Base-by-base conservation (phyloP, 2,113 vertebrate species). In the Catharus bicknelli region DNA sequence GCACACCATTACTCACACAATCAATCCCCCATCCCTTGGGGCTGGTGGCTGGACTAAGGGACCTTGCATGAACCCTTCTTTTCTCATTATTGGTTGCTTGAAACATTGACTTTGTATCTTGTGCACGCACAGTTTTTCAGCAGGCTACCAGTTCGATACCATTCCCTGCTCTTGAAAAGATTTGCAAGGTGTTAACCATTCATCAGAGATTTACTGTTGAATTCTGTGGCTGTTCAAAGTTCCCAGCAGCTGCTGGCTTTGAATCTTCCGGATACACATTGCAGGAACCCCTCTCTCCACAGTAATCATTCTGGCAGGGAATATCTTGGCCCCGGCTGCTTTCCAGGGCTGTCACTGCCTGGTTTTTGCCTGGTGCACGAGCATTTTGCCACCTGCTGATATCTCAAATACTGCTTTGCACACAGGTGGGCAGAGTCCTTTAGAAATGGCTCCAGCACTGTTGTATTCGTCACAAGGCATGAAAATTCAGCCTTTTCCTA, bases 121-220 rank as follows among this genome's bases (percentile, higher is more conserved):
- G 13, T 16, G 15, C 0, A 0, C 42, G 3, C 2, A 0, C 64
- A 73, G 25, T 73, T 93, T 58, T 90, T 58, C 66, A 73, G n/a
- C 59, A 50, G 58, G 78, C 77, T 72, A 4, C 86, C 48, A 9
- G 66, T 47, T 86, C 63, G 14, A 42, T 92, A n/a, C 38, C 22
- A 0, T 54, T 84, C 74, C 29, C 50, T n/a, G 66, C 55, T 84
- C 88, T 82, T 89, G 84, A 73, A 75, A 84, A 86, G 48, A 86
- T 96, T 94, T 94, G 83, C 63, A 82, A 90, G 58, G 89, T 82
- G 86, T 87, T 94, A 93, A 84, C 58, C 90, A 29, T 93, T 93
- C 83, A 58, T 68, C 15, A 21, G 92, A 93, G 73, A 76, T 79
- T 89, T 79, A 14, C 67, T 89, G 4, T 92, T 89, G 89, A 79